Evolutionary conservation across 1,140 invertebrate genomes (phyloP).

Genomic region (Zaprionus kolodkinae): DNA sequence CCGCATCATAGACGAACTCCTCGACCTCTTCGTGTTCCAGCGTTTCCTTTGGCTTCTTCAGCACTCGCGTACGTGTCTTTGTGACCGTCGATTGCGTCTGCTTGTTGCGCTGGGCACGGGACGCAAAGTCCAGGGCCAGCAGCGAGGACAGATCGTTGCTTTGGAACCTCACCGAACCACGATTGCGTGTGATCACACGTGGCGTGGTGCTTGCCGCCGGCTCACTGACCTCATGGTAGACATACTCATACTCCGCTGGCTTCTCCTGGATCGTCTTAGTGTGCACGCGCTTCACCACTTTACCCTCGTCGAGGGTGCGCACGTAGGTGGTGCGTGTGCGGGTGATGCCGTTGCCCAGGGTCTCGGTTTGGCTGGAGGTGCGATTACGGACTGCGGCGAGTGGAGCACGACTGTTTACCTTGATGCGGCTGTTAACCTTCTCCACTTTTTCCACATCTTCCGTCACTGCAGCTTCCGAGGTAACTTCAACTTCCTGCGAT

Average conservation of each 20-base stretch:
- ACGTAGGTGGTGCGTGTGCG: slow-evolving; percentile 68
- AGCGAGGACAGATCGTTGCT: slow-evolving; percentile 76
- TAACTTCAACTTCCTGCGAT: neutral
- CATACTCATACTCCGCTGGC: slow-evolving; percentile 71
- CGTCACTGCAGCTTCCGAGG: neutral
- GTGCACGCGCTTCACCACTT: slow-evolving; percentile 64
- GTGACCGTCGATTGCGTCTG: slow-evolving; percentile 29
- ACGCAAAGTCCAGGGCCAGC: slow-evolving; percentile 69
- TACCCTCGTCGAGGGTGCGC: slow-evolving; percentile 58
- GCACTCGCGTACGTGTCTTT: slow-evolving; percentile 57
- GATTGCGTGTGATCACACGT: slow-evolving; percentile 60
- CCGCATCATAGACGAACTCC: slow-evolving; percentile 56
- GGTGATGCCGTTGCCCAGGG: slow-evolving; percentile 61
- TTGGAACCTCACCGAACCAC: slow-evolving; percentile 68
- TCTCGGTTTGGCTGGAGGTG: slow-evolving; percentile 57
- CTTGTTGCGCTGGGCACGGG: slow-evolving; percentile 39
- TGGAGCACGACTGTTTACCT: slow-evolving; percentile 2
- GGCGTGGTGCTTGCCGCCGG: slow-evolving; percentile 51
- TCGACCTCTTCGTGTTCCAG: slow-evolving; percentile 66
- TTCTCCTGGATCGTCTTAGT: slow-evolving; percentile 68
- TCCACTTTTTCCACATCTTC: neutral
- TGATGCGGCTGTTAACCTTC: neutral
- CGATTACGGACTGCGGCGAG: slow-evolving; percentile 47
- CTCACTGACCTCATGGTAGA: slow-evolving; percentile 59
- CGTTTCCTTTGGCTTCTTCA: slow-evolving; percentile 68